Evolutionary conservation across 2,113 vertebrate genomes (phyloP).

Genomic region (Crotalus helleri): DNA sequence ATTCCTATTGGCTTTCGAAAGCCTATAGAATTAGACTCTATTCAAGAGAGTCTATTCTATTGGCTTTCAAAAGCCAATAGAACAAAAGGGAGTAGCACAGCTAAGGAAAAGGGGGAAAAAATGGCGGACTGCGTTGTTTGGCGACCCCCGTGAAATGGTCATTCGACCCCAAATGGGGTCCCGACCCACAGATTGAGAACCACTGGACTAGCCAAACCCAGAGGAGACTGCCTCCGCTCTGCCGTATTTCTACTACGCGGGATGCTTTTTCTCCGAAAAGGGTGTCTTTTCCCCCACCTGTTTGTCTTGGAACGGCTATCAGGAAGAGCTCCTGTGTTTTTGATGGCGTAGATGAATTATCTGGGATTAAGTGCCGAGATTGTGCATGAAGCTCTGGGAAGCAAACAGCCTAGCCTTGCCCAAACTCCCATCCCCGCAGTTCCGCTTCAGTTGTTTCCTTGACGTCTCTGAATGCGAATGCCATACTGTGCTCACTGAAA

Average conservation of each 20-base stretch:
- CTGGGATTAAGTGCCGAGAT: not conserved
- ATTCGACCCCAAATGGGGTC: no score
- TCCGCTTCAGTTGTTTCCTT: not conserved
- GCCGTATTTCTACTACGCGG: not conserved
- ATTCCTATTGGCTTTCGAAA: no score
- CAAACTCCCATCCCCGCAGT: not conserved
- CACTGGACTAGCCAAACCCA: no score
- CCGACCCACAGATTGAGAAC: no score
- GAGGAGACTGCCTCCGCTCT: not conserved
- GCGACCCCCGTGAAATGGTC: no score
- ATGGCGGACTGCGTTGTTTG: no score
- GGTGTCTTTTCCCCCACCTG: not conserved
- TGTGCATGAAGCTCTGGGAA: not conserved
- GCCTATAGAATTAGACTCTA: no score
- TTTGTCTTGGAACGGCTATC: not conserved
- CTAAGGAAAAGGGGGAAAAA: no score
- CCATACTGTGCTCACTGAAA: not conserved
- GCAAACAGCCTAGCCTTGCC: not conserved
- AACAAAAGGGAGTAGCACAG: no score
- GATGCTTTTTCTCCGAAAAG: not conserved
- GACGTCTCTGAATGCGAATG: not conserved
- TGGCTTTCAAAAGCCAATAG: no score
- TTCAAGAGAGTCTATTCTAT: no score
- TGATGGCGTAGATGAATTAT: not conserved
- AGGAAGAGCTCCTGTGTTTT: not conserved